Evolutionary conservation across 2,797 vertebrate genomes (phyloP).

Genomic region (Poecile montanus): DNA sequence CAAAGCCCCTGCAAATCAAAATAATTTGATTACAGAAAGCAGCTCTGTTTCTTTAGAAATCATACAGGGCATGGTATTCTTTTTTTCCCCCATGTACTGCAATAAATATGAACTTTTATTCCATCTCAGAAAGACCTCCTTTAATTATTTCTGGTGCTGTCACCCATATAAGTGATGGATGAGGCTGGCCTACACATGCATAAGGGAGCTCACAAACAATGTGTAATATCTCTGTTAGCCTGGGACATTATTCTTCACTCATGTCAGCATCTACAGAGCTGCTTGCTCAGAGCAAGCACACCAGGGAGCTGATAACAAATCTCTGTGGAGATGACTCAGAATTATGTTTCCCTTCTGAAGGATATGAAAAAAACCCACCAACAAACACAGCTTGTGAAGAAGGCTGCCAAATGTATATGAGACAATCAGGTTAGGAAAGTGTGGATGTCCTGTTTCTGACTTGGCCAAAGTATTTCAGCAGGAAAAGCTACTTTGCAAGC

Average conservation of each 20-base stretch:
- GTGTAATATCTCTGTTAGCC: background rate
- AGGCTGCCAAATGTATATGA: background rate
- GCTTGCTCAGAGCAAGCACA: fast-evolving
- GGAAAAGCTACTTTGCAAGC: background rate
- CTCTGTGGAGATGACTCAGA: background rate
- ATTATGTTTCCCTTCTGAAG: background rate
- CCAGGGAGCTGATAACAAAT: background rate
- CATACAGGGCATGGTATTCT: background rate
- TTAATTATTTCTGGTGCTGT: background rate
- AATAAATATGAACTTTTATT: background rate
- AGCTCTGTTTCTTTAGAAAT: background rate
- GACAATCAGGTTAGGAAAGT: background rate
- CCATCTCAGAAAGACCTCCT: background rate
- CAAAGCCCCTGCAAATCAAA: background rate
- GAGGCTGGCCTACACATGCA: background rate
- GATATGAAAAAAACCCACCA: background rate
- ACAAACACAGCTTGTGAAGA: background rate
- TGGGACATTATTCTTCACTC: background rate
- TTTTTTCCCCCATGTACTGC: background rate
- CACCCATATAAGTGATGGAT: background rate
- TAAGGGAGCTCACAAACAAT: background rate
- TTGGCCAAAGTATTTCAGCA: background rate
- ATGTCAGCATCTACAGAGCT: background rate
- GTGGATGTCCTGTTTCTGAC: background rate
- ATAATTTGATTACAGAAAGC: background rate